These are phyloP conservation scores for Nymphicus hollandicus DNA, from an alignment of 2,113 vertebrate genomes.

Conservation along the genomic window DNA sequence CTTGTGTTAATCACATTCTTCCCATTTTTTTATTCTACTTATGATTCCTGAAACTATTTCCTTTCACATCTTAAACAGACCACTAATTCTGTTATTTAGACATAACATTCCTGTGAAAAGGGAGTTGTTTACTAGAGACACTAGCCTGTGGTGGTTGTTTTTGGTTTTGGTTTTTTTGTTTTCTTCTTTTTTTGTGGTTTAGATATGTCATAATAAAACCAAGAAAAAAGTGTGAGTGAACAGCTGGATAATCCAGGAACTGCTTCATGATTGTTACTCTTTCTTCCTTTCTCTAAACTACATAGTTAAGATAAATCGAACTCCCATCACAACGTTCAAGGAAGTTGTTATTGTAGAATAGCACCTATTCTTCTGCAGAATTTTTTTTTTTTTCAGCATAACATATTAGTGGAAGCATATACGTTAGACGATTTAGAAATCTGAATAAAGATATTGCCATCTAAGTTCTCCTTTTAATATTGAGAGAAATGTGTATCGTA, in stretches of 20 bases:
- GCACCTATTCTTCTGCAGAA: not conserved
- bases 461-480: not conserved
- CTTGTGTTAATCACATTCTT: not conserved
- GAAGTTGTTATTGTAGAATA: not conserved
- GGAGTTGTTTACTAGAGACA: not conserved
- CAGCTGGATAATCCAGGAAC: not conserved
- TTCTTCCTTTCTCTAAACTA: not conserved
- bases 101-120: not conserved
- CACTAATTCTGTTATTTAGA: not conserved
- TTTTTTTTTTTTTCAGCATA: not conserved
- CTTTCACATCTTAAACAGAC: not conserved
- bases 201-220: not conserved
- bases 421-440: not conserved
- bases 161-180: too few relatives aligned
- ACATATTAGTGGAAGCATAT: not conserved
- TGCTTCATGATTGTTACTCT: not conserved
- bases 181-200: not conserved
- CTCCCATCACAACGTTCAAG: rapidly evolving
- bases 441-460: not conserved
- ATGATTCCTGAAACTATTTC: not conserved
- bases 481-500: not conserved
- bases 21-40: not conserved
- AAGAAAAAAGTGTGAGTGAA: not conserved
- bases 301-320: not conserved
- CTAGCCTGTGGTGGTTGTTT: too few relatives aligned